These are phyloP conservation scores for Bimastos eiseni DNA, from an alignment of 2,888 invertebrate species.

Conservation along the genomic window DNA sequence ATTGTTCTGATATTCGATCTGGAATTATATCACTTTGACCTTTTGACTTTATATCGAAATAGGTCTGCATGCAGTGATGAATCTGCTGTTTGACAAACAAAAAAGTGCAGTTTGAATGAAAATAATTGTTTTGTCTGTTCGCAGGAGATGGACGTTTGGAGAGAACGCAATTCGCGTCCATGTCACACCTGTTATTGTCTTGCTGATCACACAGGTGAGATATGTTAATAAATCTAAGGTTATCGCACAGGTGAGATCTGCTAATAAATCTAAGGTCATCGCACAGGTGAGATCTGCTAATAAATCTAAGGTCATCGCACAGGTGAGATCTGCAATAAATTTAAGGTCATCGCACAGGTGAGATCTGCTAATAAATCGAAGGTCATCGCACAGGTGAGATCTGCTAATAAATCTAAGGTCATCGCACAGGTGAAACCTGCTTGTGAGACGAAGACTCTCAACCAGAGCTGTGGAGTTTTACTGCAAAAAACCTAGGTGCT, in stretches of 20 bases:
- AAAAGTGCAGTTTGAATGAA: background rate
- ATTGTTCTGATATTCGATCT: too few species aligned
- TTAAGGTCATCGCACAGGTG: conserved; percentile 65
- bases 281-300: too few species aligned
- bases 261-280: background rate
- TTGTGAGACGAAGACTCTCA: too few species aligned
- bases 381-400: background rate
- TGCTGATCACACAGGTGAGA: conserved; percentile 64
- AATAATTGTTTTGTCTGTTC: conserved; percentile 28
- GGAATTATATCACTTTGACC: background rate
- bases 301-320: too few species aligned
- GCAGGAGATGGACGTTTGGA: conserved; percentile 62
- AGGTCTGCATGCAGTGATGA: too few species aligned
- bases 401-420: background rate
- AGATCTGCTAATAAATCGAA: conserved; percentile 22
- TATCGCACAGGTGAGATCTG: background rate
- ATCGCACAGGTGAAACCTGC: too few species aligned
- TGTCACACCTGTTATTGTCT: conserved; percentile 63
- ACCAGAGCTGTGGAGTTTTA: too few species aligned
- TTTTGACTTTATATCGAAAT: too few species aligned
- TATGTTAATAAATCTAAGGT: background rate
- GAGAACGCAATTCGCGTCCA: conserved; percentile 64
- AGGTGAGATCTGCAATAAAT: too few species aligned
- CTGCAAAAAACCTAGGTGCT: too few species aligned
- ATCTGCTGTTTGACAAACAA: background rate